Conservation (phyloP, 2,797 vertebrate genomes). For the Ataeniobius toweri region DNA sequence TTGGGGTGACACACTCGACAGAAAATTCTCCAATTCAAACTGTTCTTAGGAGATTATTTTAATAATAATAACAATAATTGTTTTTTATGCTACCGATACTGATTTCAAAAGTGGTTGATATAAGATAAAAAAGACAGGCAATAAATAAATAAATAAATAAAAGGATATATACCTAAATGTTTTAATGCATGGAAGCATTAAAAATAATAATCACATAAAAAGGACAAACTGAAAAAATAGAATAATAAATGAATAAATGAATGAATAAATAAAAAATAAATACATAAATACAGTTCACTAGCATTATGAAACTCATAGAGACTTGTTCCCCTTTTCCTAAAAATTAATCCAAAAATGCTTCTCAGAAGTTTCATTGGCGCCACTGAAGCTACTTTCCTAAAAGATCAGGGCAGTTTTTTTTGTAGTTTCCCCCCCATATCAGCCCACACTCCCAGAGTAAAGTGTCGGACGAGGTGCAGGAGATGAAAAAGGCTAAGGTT, state of each 20-base stretch:
- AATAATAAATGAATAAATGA: no score
- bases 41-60: background rate
- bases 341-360: no score
- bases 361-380: no score
- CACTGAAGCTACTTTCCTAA: no score
- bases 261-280: no score
- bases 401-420: background rate
- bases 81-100: background rate
- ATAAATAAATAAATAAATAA: background rate
- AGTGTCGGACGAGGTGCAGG: background rate
- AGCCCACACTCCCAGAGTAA: background rate
- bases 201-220: no score
- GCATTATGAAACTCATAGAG: no score
- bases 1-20: background rate
- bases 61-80: background rate
- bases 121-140: background rate
- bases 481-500: conserved; percentile 50
- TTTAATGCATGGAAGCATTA: no score
- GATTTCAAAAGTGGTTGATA: background rate
- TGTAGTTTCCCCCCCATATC: background rate
- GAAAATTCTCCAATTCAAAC: background rate
- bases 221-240: no score
- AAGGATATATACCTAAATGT: background rate
- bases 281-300: no score
- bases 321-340: no score